phyloP scores from a whole-genome alignment of 1,140 invertebrate species.

The Fopius arisanus region DNA sequence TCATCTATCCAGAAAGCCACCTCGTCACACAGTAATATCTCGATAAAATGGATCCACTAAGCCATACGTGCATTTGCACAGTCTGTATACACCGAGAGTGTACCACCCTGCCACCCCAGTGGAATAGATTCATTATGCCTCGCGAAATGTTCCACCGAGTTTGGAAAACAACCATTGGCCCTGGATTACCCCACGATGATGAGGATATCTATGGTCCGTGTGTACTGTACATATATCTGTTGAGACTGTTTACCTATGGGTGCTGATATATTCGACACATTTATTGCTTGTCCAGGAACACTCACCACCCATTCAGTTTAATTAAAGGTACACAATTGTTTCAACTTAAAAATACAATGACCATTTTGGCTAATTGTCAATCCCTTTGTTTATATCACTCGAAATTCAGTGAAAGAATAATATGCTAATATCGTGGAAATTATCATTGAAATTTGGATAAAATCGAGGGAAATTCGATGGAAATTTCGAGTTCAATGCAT shows the following conservation, averaged over 20 bases:
- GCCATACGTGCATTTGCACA: neutral
- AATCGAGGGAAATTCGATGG: too few species aligned
- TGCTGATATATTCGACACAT: conserved; percentile 12
- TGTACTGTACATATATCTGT: too few species aligned
- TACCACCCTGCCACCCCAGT: conserved; percentile 34
- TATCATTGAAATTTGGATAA: too few species aligned
- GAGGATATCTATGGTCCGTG: conserved; percentile 17
- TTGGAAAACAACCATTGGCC: conserved; percentile 49
- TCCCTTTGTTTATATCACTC: too few species aligned
- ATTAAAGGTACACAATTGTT: conserved; percentile 18
- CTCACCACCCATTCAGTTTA: neutral
- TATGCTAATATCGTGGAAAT: too few species aligned
- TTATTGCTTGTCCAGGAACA: neutral
- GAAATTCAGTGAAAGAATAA: too few species aligned
- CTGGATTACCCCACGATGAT: conserved; percentile 32
- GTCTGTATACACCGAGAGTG: neutral
- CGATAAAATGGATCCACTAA: conserved; percentile 1
- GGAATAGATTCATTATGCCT: conserved; percentile 53
- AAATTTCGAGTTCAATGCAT: too few species aligned
- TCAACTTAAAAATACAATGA: neutral
- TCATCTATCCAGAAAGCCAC: neutral
- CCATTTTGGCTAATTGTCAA: conserved; percentile 1
- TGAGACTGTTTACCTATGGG: neutral
- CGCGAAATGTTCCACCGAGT: conserved; percentile 33
- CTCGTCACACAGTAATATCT: conserved; percentile 2